These are phyloP conservation scores for Gallinago nigripennis DNA, from an alignment of 2,797 vertebrate genomes.

Conservation along the genomic window DNA sequence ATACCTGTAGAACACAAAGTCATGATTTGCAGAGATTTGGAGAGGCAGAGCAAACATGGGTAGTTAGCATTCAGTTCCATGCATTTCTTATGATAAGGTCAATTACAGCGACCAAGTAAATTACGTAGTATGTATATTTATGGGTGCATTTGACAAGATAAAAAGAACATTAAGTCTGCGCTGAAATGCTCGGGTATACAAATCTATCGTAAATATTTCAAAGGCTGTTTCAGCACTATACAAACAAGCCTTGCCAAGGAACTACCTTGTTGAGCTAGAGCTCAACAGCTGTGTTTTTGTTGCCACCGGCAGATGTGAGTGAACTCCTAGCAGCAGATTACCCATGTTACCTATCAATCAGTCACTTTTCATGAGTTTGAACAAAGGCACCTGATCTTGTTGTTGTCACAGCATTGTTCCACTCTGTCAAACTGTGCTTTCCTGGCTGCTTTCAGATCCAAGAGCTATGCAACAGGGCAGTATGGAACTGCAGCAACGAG, in stretches of 20 bases:
- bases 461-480: not conserved
- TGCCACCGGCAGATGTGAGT: not conserved
- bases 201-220: not conserved
- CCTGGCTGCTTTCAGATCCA: not conserved
- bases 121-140: not conserved
- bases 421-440: not conserved
- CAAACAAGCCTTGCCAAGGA: not conserved
- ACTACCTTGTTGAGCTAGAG: not conserved
- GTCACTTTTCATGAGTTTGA: slow-evolving; percentile 20
- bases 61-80: not conserved
- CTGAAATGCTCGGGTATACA: not conserved
- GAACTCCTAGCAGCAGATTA: slow-evolving; percentile 25
- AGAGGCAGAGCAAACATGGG: not conserved
- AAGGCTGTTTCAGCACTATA: not conserved
- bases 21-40: not conserved
- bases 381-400: not conserved
- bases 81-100: not conserved
- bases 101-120: not conserved
- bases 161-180: not conserved
- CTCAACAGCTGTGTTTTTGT: slow-evolving; percentile 26
- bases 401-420: not conserved
- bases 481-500: not conserved
- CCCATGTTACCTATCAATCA: slow-evolving; percentile 33
- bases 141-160: not conserved
- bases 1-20: not conserved